Evolutionary conservation across 2,113 vertebrate genomes (phyloP), one percentile per base, ranked within the genome.

Genomic region (Pionites leucogaster): DNA sequence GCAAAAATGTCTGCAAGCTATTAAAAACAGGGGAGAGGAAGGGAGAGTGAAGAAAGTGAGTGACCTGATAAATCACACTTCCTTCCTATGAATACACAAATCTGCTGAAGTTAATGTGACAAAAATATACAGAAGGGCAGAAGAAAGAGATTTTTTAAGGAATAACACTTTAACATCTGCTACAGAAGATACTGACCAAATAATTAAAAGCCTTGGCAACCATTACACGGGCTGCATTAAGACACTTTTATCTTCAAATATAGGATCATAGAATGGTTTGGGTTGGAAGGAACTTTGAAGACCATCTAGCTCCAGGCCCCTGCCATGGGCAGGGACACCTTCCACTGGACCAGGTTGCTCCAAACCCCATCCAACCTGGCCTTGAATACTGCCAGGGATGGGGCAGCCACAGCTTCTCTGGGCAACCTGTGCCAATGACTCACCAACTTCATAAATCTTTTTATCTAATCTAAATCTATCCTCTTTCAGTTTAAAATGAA

Each of bases 1-100:
- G 95, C 92, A 99, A 97, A 97, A 99, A 99, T 0, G 99, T 99
- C 98, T 99, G 99, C 96, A 99, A 98, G 96, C 99, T 99, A 95
- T 93, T 91, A 78, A 67, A 80, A 42, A 62, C 7, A 9, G 86
- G 80, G 72, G 11, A 53, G 59, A 46, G 63, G 11, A 80, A 90
- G 15, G 12, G 62, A 93, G 60, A 93, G 44, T 62, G 53, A 94
- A 96, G 50, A 81, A 91, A 85, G 91, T 14, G 67, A 96, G 60
- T 86, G 69, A 95, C 83, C 35, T 65, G 53, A 65, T 44, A 88
- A 68, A 93, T 52, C 63, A 82, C 47, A 82, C 37, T 67, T 95
- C 41, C 82, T 95, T 90, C 82, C 90, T 82, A 92, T 29, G 70
- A 95, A 82, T 27, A 92, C 8, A 46, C 13, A 86, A 70, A 78